A percentile compares a stretch with the other conserved stretches of the same genome.
Conservation (phyloP, 1,140 invertebrate genomes). For the Ceratina calcarata region DNA sequence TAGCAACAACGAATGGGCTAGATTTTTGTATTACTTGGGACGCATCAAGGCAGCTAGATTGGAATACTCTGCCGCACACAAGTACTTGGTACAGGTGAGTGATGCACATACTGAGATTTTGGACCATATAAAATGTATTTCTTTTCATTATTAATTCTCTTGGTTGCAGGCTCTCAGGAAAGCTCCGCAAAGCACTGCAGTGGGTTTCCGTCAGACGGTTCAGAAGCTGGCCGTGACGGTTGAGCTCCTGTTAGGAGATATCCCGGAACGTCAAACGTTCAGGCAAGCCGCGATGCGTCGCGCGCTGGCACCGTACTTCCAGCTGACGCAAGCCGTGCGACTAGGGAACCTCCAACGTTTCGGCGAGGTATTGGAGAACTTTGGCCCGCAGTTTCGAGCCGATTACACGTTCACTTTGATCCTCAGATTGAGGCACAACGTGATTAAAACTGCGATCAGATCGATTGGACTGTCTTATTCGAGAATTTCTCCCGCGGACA, state of each 20-base stretch:
- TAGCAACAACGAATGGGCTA: conserved; percentile 99
- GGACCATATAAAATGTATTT: neutral
- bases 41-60: conserved; percentile 98
- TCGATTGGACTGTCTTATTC: conserved; percentile 99
- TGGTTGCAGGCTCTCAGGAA: conserved; percentile 92
- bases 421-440: conserved; percentile 96
- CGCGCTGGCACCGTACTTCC: conserved; percentile 96
- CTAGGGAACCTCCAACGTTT: conserved; percentile 97
- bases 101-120: neutral
- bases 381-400: conserved; percentile 90
- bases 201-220: conserved; percentile 99
- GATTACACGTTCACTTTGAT: conserved; percentile 98
- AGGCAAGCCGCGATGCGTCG: conserved; percentile 92
- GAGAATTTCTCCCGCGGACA: conserved; percentile 96
- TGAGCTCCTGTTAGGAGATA: conserved; percentile 97
- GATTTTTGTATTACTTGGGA: conserved; percentile 98
- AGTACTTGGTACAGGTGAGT: conserved; percentile 87
- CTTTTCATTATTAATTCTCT: neutral
- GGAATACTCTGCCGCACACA: conserved; percentile 98
- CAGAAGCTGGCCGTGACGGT: conserved; percentile 98
- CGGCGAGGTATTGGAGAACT: conserved; percentile 95
- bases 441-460: conserved; percentile 99
- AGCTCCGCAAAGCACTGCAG: conserved; percentile 96
- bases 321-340: conserved; percentile 97
- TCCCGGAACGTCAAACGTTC: conserved; percentile 95